Evolutionary conservation across 2,888 invertebrate species (phyloP), one percentile per base, ranked within the genome.

Genomic region (Ptilodon capucinus): DNA sequence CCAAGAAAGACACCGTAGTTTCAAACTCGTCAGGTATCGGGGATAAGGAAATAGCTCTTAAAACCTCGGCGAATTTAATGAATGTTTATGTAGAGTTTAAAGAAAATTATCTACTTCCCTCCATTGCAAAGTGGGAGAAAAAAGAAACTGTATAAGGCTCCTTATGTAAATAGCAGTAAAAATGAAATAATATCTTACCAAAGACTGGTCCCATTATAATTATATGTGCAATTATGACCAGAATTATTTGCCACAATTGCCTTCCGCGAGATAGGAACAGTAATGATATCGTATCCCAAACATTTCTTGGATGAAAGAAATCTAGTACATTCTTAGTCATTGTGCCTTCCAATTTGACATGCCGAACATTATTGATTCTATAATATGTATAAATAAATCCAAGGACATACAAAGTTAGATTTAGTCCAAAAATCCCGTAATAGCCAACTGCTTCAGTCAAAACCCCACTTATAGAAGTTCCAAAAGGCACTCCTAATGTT

Each of bases 401-500:
- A 39, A 84, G 48, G 0, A 74, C 41, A 44, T 86, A 89, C 13
- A 91, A 57, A 3, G 51, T 55, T 4, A 85, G 60, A 23, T 76
- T 75, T 2, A 86, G 76, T 0, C 79, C 69, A 53, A 91, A 91
- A 53, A 91, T 77, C 18, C 90, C 91, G 45, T 87, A 90, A 57
- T 85, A 91, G 4, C 91, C 91, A 11, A 88, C 68, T 25, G 71
- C 68, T 66, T 87, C 78, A 28, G 89, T 89, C 43, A 92, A 69
- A 38, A 92, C 71, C 11, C 92, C 93, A 72, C 92, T 92, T 28
- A 92, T 73, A 16, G 90, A 76, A 6, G 85, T 84, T 8, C 92
- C 92, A 16, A 92, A 64, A 13, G 92, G 92, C 25, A 92, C 65
- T 16, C 90, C 89, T 18, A 92, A 61, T 1, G 91, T 91, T 18